Evolutionary conservation across 2,888 invertebrate genomes (phyloP).

Genomic region (Adelognathus sp.): DNA sequence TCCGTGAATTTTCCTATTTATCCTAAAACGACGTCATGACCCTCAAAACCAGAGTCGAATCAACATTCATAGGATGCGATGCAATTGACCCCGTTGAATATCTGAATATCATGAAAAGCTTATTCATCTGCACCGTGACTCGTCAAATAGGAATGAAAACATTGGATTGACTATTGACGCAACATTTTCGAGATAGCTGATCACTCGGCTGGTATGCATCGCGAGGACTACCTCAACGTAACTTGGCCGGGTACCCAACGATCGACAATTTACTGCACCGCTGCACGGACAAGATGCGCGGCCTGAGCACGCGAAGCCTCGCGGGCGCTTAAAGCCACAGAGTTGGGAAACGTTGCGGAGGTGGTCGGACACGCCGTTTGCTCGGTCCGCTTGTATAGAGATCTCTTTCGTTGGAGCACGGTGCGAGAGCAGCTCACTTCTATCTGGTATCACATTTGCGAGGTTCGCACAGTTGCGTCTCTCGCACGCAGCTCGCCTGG

Average conservation of each 20-base stretch:
- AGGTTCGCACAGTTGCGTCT: conserved; percentile 23
- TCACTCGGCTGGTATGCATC: no score
- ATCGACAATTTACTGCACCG: conserved; percentile 16
- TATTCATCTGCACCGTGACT: no score
- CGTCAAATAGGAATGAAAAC: no score
- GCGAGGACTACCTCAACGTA: neutral
- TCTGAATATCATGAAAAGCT: no score
- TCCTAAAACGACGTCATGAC: no score
- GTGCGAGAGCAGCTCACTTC: conserved; percentile 5
- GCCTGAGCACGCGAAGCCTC: conserved; percentile 22
- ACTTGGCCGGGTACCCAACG: neutral
- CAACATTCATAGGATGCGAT: no score
- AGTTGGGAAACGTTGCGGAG: conserved; percentile 44
- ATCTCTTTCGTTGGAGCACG: conserved; percentile 10
- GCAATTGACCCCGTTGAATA: no score
- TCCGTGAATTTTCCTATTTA: no score
- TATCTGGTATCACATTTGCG: neutral
- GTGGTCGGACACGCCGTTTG: conserved; percentile 40
- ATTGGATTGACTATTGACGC: no score
- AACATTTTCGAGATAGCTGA: no score
- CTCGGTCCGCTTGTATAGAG: conserved; percentile 15
- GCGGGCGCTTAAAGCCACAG: neutral
- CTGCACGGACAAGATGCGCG: neutral
- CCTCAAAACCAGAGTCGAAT: no score
- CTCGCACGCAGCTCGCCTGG: conserved; percentile 46